These are phyloP conservation scores for Halcyon leucocephala DNA, from an alignment of 2,797 vertebrate species.

Conservation along the genomic window DNA sequence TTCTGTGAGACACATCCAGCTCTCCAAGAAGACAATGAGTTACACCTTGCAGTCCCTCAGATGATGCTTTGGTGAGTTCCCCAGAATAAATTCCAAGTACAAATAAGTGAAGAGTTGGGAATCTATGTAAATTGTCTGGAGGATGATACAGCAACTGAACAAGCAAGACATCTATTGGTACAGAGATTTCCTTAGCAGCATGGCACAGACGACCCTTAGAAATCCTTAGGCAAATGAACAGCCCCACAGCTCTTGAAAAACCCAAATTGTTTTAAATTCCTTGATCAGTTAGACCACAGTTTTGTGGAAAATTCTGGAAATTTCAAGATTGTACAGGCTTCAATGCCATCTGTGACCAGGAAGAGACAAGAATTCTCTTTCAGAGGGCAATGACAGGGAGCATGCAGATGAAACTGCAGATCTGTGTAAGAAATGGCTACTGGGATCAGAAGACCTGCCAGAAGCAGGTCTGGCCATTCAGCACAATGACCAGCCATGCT, in stretches of 20 bases:
- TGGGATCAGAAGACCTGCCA: neutral
- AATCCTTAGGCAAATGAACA: neutral
- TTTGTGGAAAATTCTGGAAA: neutral
- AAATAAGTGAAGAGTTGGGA: neutral
- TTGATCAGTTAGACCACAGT: neutral
- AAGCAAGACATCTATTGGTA: neutral
- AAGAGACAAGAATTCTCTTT: neutral
- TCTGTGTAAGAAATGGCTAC: neutral
- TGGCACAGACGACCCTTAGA: neutral
- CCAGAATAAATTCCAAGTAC: neutral
- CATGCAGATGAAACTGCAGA: neutral
- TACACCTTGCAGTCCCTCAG: neutral
- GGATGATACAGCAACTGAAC: neutral
- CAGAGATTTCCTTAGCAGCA: neutral
- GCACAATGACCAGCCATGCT: neutral
- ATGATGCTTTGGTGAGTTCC: neutral
- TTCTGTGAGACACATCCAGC: neutral
- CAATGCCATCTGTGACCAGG: accelerated
- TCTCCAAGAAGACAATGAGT: neutral
- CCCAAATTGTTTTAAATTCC: neutral
- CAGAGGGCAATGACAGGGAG: neutral
- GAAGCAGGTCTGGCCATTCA: accelerated
- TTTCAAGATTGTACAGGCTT: neutral
- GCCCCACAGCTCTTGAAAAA: neutral
- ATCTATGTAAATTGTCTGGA: neutral